A percentile compares a stretch with the other conserved stretches of the same genome.
Evolutionary conservation across 2,888 invertebrate species (phyloP).

Genomic region (Rugalucina vietnamica): DNA sequence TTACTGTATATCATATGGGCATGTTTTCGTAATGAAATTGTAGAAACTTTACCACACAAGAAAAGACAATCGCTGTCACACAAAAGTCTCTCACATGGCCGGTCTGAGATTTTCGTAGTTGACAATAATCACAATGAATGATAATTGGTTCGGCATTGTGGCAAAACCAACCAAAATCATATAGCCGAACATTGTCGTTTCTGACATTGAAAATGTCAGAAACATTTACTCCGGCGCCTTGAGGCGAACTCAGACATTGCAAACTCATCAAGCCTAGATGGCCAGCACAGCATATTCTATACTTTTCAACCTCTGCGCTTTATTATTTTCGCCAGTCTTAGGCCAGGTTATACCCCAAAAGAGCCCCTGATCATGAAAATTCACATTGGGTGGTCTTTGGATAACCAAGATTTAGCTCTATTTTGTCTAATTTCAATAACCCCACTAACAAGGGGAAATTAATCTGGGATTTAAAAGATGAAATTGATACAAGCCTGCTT

Average conservation of each 20-base stretch:
- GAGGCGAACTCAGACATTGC: too few species aligned
- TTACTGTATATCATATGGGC: too few species aligned
- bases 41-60: too few species aligned
- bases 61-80: neutral
- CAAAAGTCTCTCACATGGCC: neutral
- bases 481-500: slow-evolving; percentile 1
- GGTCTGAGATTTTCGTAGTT: neutral
- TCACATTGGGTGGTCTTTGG: neutral
- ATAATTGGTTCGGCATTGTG: neutral
- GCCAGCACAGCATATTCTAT: too few species aligned
- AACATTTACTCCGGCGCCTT: too few species aligned
- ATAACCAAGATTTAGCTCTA: neutral
- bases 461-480: slow-evolving; percentile 10
- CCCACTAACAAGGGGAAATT: slow-evolving; percentile 5
- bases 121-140: slow-evolving; percentile 1
- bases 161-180: neutral
- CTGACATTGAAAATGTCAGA: too few species aligned
- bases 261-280: too few species aligned
- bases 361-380: neutral
- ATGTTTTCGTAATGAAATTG: too few species aligned
- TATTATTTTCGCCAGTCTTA: too few species aligned
- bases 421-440: slow-evolving; percentile 11
- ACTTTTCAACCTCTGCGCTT: too few species aligned
- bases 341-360: neutral
- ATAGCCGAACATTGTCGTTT: neutral